Evolutionary conservation across 2,113 vertebrate species (phyloP).

Genomic region (Nyctibius bracteatus): DNA sequence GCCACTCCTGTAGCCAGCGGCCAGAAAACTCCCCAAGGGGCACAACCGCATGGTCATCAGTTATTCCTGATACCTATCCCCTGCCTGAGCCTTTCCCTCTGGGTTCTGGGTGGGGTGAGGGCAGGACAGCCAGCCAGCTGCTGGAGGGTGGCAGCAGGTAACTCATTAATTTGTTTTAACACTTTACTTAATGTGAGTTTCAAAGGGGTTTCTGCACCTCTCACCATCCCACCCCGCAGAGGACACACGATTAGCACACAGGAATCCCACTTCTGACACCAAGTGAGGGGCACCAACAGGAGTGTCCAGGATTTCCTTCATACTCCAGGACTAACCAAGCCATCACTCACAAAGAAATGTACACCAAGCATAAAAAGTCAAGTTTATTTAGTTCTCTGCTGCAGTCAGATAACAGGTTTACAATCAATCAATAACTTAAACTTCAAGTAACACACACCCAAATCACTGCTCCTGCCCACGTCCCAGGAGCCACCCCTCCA

Average conservation of each 20-base stretch:
- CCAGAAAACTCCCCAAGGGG: background rate
- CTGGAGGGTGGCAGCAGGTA: background rate
- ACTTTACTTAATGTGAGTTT: accelerated
- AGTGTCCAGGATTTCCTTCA: accelerated
- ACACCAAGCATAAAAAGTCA: background rate
- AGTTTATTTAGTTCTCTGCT: background rate
- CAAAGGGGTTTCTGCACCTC: accelerated
- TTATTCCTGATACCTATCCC: too few relatives aligned
- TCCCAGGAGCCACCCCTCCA: accelerated
- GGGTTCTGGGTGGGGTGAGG: background rate
- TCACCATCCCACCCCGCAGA: accelerated
- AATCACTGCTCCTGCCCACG: background rate
- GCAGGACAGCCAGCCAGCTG: too few relatives aligned
- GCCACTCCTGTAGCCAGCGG: too few relatives aligned
- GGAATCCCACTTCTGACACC: background rate
- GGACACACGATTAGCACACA: accelerated
- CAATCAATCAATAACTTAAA: too few relatives aligned
- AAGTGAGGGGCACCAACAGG: background rate
- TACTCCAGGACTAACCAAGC: background rate
- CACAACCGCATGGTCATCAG: background rate
- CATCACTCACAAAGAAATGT: background rate
- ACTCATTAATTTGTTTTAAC: background rate
- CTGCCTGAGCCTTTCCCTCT: too few relatives aligned
- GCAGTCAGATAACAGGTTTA: background rate
- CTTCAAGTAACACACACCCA: background rate